These are phyloP conservation scores for Scomberomorus guttatus DNA, from an alignment of 2,797 vertebrate species.

Conservation along the genomic window DNA sequence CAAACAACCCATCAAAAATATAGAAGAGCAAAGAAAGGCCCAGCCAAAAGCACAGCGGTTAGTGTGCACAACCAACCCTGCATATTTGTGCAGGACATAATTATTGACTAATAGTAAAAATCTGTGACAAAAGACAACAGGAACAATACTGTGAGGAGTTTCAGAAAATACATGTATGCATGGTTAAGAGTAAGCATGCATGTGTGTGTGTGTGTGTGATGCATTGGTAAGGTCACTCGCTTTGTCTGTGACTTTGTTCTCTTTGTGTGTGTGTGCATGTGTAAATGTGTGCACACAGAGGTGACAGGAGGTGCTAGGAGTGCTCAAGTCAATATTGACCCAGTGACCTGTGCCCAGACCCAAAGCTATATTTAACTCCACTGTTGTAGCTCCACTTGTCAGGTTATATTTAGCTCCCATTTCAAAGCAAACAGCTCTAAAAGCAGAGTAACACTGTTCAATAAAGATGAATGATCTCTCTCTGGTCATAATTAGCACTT, in stretches of 20 bases:
- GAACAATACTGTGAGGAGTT: neutral
- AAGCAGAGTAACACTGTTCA: conserved; percentile 28
- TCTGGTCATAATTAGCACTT: conserved; percentile 25
- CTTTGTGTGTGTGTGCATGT: conserved; percentile 13
- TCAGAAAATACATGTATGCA: neutral
- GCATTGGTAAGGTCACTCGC: conserved; percentile 2
- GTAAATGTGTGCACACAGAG: conserved; percentile 48
- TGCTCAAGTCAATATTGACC: conserved; percentile 83
- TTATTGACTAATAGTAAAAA: neutral
- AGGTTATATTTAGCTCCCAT: conserved; percentile 70
- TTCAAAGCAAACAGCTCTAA: conserved; percentile 61
- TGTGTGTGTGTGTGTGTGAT: neutral
- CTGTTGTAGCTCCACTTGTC: conserved; percentile 48
- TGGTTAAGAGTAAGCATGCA: neutral
- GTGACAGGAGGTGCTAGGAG: conserved; percentile 67
- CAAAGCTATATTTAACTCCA: conserved; percentile 74
- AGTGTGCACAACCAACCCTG: neutral
- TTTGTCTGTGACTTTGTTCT: conserved; percentile 20
- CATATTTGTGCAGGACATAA: conserved; percentile 4
- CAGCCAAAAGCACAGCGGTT: neutral
- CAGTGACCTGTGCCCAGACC: conserved; percentile 63
- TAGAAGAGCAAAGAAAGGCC: neutral
- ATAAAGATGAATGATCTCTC: conserved; percentile 38
- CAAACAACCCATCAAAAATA: conserved; percentile 16
- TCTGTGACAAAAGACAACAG: neutral